Conservation (phyloP, 2,113 vertebrate genomes). For the Elaphurus davidianus region DNA sequence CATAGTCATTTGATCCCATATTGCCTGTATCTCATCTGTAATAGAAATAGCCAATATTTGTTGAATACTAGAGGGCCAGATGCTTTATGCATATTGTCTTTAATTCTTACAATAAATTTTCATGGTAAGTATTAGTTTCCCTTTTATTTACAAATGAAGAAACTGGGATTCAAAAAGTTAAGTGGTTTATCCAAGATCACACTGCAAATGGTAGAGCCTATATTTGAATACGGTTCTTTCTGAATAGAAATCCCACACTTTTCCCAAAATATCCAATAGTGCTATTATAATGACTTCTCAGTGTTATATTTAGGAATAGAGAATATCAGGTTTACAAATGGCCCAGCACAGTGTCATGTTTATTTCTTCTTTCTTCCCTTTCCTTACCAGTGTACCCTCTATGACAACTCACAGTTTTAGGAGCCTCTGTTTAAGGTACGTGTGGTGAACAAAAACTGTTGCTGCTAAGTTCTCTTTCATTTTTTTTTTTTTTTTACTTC, state of each 20-base stretch:
- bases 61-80: not conserved
- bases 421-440: not conserved
- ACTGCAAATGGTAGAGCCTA: not conserved
- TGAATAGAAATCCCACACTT: not conserved
- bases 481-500: not conserved
- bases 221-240: not conserved
- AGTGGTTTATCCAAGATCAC: not conserved
- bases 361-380: not conserved
- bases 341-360: not conserved
- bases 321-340: not conserved
- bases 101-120: not conserved
- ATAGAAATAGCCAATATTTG: not conserved
- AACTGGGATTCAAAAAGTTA: not conserved
- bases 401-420: not conserved
- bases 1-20: not conserved
- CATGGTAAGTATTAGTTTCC: not conserved
- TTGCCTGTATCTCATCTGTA: not conserved
- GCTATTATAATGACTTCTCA: not conserved
- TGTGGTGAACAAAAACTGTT: not conserved
- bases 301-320: not conserved
- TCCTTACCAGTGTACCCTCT: not conserved
- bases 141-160: not conserved
- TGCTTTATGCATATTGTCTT: not conserved
- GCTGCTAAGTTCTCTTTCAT: not conserved
- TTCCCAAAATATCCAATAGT: not conserved